Percentiles rank a stretch among this genome's conserved stretches.
Conservation (phyloP, 92 coral and sea anemone species). For the Phymanthus crucifer region DNA sequence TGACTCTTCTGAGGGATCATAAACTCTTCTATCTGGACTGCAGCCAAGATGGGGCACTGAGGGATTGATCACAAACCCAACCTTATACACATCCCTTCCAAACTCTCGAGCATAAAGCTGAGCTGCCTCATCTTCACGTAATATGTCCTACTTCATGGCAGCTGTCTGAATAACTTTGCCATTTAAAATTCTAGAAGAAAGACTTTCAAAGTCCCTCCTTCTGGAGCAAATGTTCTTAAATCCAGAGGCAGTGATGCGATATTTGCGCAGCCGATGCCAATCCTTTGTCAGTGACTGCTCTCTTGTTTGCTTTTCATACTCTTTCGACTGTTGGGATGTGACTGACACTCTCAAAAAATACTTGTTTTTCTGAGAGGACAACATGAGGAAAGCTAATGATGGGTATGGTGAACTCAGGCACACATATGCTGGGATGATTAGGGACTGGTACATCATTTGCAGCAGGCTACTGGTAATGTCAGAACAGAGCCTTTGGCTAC, state of each 20-base stretch:
- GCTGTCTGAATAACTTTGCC: constrained; percentile 37
- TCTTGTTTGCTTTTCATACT: constrained; percentile 37
- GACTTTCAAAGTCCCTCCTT: constrained; percentile 35
- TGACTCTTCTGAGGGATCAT: constrained; percentile 39
- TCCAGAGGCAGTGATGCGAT: constrained; percentile 39
- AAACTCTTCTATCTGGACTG: constrained; percentile 53
- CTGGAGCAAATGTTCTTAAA: constrained; percentile 33
- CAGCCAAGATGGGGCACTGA: constrained; percentile 47
- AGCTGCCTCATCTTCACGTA: constrained; percentile 55
- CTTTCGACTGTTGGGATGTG: neutral
- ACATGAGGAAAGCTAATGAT: constrained; percentile 6
- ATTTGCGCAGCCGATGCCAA: constrained; percentile 46
- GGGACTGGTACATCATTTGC: neutral
- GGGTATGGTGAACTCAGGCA: constrained; percentile 33
- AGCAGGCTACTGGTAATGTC: constrained; percentile 1
- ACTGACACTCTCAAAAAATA: constrained; percentile 11
- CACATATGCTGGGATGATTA: constrained; percentile 1
- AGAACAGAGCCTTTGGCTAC: constrained; percentile 28
- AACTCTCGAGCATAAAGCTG: constrained; percentile 17
- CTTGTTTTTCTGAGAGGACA: constrained; percentile 18
- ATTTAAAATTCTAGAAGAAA: constrained; percentile 24
- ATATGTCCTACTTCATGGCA: constrained; percentile 52
- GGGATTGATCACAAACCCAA: constrained; percentile 46
- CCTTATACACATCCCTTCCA: neutral
- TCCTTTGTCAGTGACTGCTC: constrained; percentile 40